A percentile compares a stretch with the other conserved stretches of the same genome.
These are phyloP conservation scores for Ganaspis sp. DNA, from an alignment of 1,140 invertebrate genomes.

Conservation along the genomic window DNA sequence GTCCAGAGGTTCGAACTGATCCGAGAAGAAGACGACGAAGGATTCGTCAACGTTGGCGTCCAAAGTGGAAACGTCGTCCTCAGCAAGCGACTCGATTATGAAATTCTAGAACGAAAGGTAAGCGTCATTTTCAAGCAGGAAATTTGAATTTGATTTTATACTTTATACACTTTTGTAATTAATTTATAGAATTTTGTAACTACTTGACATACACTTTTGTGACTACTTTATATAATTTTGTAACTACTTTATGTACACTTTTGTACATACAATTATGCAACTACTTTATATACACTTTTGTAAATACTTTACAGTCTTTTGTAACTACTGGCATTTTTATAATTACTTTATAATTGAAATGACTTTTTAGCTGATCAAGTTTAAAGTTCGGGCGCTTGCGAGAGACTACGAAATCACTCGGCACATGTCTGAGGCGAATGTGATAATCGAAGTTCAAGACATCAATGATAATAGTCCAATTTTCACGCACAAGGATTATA, in stretches of 20 bases:
- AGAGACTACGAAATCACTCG: conserved; percentile 81
- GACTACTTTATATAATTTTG: conserved; percentile 4
- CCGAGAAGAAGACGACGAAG: conserved; percentile 68
- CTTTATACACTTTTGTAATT: conserved; percentile 7
- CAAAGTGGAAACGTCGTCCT: conserved; percentile 84
- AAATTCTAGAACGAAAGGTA: conserved; percentile 81
- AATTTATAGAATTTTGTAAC: neutral
- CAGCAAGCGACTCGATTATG: conserved; percentile 85
- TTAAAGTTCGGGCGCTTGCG: conserved; percentile 84
- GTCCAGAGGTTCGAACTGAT: conserved; percentile 80
- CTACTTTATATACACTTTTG: conserved; percentile 1
- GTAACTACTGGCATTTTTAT: too few relatives aligned
- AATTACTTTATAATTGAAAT: too few relatives aligned
- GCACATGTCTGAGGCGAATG: conserved; percentile 81
- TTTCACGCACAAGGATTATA: conserved; percentile 84
- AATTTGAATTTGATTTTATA: too few relatives aligned
- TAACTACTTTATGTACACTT: neutral
- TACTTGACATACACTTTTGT: too few relatives aligned
- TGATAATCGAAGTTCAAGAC: conserved; percentile 84
- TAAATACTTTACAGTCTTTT: neutral
- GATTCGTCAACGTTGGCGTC: conserved; percentile 79
- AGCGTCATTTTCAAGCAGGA: too few relatives aligned
- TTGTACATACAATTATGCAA: too few relatives aligned
- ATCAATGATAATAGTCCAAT: conserved; percentile 88
- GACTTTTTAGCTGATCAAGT: conserved; percentile 78